phyloP scores from a whole-genome alignment of 2,797 vertebrate species.

The Poecilia wingei region DNA sequence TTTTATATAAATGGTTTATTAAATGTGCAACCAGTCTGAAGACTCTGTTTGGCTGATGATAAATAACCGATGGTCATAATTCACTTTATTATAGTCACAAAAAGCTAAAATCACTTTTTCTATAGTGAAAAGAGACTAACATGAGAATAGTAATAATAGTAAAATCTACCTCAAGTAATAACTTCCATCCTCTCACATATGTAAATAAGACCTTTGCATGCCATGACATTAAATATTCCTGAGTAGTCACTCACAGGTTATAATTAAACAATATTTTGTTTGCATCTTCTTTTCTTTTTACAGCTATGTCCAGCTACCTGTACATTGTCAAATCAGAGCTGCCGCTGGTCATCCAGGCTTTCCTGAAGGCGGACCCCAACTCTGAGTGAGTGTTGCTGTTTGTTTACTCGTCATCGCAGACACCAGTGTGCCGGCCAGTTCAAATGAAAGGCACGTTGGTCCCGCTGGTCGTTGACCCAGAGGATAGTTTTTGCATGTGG shows the following conservation, averaged over 20 bases:
- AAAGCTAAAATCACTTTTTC: not conserved
- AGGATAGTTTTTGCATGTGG: constrained; percentile 19
- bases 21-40: not conserved
- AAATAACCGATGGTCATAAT: not conserved
- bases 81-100: not conserved
- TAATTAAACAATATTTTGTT: constrained; percentile 3
- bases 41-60: not conserved
- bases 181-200: not conserved
- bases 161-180: not conserved
- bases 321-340: constrained; percentile 98
- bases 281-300: constrained; percentile 27
- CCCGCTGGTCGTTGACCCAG: constrained; percentile 17
- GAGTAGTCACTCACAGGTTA: not conserved
- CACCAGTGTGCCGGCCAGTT: not conserved
- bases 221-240: constrained; percentile 1
- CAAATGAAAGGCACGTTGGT: constrained; percentile 16
- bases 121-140: not conserved
- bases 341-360: constrained; percentile 96
- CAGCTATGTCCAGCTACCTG: constrained; percentile 98
- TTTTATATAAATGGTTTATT: not conserved
- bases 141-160: not conserved
- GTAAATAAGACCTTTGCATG: constrained; percentile 18
- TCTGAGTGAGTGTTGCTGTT: constrained; percentile 84
- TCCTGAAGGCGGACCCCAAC: constrained; percentile 86
- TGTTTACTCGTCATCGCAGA: not conserved